Evolutionary conservation across 2,113 vertebrate species (phyloP).

Genomic region (Callionymus lyra): DNA sequence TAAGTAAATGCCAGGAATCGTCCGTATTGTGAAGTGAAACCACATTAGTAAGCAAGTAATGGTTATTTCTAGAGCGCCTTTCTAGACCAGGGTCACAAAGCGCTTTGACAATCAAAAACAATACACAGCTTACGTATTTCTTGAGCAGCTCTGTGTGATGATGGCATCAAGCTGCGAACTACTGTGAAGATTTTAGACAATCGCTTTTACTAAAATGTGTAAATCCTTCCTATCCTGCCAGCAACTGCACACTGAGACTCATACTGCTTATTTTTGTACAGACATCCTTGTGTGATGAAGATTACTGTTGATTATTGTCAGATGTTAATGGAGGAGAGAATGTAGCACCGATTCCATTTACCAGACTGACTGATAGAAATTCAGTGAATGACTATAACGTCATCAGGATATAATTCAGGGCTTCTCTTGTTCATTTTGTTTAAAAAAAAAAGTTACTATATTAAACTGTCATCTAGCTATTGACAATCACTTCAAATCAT

Average conservation of each 20-base stretch:
- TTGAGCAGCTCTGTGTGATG: conserved; percentile 43
- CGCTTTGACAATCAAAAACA: too few species aligned
- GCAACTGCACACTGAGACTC: conserved; percentile 32
- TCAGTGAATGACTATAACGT: too few species aligned
- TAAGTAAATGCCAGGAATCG: conserved; percentile 37
- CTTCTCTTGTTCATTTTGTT: too few species aligned
- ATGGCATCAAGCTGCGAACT: conserved; percentile 23
- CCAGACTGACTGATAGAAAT: too few species aligned
- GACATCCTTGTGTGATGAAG: conserved; percentile 38
- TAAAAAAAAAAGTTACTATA: too few species aligned
- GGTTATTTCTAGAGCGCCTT: too few species aligned
- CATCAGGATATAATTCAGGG: too few species aligned
- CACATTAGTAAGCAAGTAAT: too few species aligned
- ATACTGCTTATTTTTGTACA: conserved; percentile 54
- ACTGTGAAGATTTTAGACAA: conserved; percentile 49
- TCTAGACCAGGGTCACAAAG: too few species aligned
- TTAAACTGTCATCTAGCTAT: conserved; percentile 6
- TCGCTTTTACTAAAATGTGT: conserved; percentile 47
- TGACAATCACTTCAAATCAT: conserved; percentile 43
- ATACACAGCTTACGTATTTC: conserved; percentile 38
- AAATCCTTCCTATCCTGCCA: conserved; percentile 35
- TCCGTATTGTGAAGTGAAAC: conserved; percentile 46
- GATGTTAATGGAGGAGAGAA: conserved; percentile 39
- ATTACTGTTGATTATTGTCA: conserved; percentile 34
- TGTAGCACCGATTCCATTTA: too few species aligned